phyloP scores from a whole-genome alignment of 2,113 vertebrate genomes.

The Pungitius pungitius region DNA sequence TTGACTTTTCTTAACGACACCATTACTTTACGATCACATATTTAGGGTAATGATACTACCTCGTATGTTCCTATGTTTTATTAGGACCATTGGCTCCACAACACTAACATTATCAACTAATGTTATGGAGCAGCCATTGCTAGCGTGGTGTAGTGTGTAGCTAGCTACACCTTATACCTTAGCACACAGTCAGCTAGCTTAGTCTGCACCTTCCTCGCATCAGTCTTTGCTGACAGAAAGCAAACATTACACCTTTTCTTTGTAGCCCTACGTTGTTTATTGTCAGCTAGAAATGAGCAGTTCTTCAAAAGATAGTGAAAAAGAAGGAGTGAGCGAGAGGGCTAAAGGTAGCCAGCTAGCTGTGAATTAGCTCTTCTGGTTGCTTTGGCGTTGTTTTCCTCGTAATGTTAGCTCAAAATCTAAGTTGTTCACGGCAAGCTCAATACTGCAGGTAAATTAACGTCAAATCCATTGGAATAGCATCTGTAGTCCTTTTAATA shows the following conservation, averaged over 20 bases:
- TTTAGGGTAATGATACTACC: neutral
- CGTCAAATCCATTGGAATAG: neutral
- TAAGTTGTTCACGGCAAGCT: neutral
- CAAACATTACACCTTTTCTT: neutral
- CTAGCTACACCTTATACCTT: neutral
- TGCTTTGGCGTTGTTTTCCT: neutral
- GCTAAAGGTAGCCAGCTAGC: neutral
- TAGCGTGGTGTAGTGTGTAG: too few relatives aligned
- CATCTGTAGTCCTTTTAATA: neutral
- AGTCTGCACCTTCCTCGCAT: neutral
- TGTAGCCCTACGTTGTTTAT: neutral
- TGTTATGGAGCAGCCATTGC: neutral
- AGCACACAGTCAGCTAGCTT: neutral
- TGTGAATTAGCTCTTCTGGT: neutral
- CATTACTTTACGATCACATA: neutral
- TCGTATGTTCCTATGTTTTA: neutral
- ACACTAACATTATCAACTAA: neutral
- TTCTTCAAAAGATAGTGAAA: too few relatives aligned
- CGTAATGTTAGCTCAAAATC: neutral
- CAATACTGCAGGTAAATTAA: neutral
- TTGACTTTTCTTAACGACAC: slow-evolving; percentile 35
- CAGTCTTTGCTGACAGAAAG: neutral
- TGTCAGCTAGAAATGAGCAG: neutral
- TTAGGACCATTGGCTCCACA: neutral
- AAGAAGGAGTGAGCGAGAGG: too few relatives aligned